Conservation (phyloP, 2,113 vertebrate species). For the Halcyon senegalensis region DNA sequence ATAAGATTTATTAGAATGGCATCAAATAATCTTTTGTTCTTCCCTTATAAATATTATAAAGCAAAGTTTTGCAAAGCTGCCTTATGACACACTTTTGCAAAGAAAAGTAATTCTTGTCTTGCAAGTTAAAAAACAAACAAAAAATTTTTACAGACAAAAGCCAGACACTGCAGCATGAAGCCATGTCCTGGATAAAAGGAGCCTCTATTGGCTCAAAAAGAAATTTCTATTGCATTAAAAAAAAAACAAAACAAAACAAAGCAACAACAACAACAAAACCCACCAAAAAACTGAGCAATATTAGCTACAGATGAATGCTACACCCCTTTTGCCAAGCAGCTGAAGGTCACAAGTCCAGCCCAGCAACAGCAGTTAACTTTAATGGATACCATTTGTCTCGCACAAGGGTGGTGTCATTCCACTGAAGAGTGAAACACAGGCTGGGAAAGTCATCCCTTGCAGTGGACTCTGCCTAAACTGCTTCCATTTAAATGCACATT, state of each 20-base stretch:
- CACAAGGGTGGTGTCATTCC: background rate
- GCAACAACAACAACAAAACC: background rate
- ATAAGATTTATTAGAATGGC: background rate
- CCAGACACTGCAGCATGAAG: background rate
- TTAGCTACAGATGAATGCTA: background rate
- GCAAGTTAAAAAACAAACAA: background rate
- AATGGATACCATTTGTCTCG: background rate
- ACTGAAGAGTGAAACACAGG: background rate
- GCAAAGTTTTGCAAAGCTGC: background rate
- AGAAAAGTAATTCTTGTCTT: background rate
- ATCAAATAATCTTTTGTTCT: background rate
- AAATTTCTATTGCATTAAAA: background rate
- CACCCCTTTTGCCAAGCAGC: background rate
- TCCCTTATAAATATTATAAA: background rate
- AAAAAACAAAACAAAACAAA: background rate
- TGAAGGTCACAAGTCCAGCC: background rate
- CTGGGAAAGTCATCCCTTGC: background rate
- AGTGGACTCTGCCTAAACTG: background rate
- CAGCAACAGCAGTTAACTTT: background rate
- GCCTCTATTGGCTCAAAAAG: background rate
- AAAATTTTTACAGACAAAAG: background rate
- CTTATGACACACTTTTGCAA: background rate
- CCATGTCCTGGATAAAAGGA: background rate
- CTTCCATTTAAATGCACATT: background rate
- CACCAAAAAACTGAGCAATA: background rate